Conservation (phyloP, 2,113 vertebrate species). For the Anguilla japonica region DNA sequence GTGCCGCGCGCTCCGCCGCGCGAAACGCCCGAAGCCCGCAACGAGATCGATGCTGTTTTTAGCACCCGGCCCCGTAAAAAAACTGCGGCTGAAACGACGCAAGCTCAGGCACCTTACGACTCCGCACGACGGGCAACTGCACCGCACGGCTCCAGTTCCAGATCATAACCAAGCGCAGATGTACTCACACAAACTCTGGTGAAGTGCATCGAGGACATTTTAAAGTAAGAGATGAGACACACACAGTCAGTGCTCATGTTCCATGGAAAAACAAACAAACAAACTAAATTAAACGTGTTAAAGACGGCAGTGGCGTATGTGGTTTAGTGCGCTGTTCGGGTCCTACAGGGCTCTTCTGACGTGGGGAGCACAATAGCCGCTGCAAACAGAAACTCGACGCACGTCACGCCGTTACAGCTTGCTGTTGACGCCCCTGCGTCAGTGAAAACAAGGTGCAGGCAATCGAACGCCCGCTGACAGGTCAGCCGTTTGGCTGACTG, state of each 20-base stretch:
- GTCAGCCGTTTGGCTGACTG: background rate
- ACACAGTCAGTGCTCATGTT: background rate
- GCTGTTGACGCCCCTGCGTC: conserved; percentile 14
- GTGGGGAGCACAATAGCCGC: background rate
- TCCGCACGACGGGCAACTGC: no score
- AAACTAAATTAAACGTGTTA: background rate
- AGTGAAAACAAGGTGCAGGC: background rate
- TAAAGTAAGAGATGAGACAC: background rate
- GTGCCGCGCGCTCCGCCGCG: background rate
- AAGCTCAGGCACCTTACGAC: background rate
- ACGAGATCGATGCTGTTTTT: background rate
- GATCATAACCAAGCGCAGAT: no score
- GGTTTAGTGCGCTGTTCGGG: background rate
- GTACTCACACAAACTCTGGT: no score
- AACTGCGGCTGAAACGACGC: background rate
- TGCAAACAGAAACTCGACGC: conserved; percentile 7
- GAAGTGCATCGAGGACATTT: no score
- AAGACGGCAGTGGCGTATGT: no score
- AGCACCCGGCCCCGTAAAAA: background rate
- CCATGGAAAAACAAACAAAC: background rate
- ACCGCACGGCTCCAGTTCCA: background rate
- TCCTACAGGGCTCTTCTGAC: background rate
- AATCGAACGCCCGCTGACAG: background rate
- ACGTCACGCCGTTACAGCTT: conserved; percentile 3
- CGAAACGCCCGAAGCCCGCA: background rate